phyloP scores from a whole-genome alignment of 2,888 invertebrate genomes.

The Hylaea fasciaria region DNA sequence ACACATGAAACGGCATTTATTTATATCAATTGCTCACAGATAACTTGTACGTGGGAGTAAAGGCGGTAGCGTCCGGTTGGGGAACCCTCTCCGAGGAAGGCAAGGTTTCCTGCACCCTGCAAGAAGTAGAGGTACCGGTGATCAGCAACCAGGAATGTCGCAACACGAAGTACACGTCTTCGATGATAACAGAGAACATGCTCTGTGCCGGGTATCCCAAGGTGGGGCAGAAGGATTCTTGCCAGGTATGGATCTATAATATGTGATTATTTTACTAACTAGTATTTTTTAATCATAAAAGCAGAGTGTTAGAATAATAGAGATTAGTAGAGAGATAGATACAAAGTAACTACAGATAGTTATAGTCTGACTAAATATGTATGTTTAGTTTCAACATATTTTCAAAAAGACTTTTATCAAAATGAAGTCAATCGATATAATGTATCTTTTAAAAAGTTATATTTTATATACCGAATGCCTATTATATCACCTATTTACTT shows the following conservation, averaged over 20 bases:
- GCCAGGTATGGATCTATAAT: slow-evolving; percentile 85
- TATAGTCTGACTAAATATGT: no score
- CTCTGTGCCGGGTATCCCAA: slow-evolving; percentile 92
- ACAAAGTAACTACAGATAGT: no score
- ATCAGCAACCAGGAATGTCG: slow-evolving; percentile 89
- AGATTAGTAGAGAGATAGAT: no score
- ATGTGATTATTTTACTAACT: no score
- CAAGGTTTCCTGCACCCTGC: slow-evolving; percentile 91
- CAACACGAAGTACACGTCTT: slow-evolving; percentile 91
- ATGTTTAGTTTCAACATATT: no score
- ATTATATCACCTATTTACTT: no score
- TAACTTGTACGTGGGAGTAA: slow-evolving; percentile 88
- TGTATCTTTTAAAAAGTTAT: no score
- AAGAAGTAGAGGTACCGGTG: slow-evolving; percentile 92
- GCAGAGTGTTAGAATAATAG: no score
- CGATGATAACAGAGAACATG: slow-evolving; percentile 96
- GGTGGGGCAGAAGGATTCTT: slow-evolving; percentile 90
- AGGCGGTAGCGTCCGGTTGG: slow-evolving; percentile 93
- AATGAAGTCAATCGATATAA: no score
- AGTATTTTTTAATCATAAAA: no score
- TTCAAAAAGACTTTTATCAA: no score
- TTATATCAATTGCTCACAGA: slow-evolving; percentile 68
- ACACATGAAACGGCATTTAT: background rate
- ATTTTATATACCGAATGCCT: no score
- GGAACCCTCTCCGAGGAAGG: slow-evolving; percentile 94